These are phyloP conservation scores for Symphodus melops DNA, from an alignment of 2,113 vertebrate genomes.

Conservation along the genomic window DNA sequence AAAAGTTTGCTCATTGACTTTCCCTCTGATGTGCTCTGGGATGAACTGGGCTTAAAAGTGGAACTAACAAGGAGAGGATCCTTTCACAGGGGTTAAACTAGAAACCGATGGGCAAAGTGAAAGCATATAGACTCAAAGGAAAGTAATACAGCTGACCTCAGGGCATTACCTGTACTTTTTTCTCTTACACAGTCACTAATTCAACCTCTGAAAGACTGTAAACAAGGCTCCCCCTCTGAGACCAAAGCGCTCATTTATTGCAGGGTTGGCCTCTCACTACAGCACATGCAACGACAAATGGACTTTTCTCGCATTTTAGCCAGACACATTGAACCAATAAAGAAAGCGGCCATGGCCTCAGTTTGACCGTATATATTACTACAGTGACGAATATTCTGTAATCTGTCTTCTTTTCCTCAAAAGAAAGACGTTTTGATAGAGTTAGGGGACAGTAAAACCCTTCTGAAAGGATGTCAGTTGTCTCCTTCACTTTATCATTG, in stretches of 20 bases:
- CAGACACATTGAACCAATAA: conserved; percentile 43
- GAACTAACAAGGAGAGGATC: conserved; percentile 64
- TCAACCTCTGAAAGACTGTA: conserved; percentile 29
- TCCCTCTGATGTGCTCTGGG: conserved; percentile 50
- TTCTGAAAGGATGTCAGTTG: conserved; percentile 45
- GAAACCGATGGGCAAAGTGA: conserved; percentile 30
- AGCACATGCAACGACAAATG: conserved; percentile 9
- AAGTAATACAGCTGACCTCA: conserved; percentile 15
- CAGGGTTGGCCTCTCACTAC: conserved; percentile 3
- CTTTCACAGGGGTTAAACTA: conserved; percentile 28
- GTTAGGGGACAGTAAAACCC: conserved; percentile 41
- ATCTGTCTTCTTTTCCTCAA: conserved; percentile 3
- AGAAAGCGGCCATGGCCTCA: not conserved
- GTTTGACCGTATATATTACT: not conserved
- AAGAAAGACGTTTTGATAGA: conserved; percentile 24
- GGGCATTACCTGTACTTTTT: conserved; percentile 8
- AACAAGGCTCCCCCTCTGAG: conserved; percentile 30
- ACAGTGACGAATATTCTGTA: conserved; percentile 17
- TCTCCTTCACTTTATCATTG: conserved; percentile 63
- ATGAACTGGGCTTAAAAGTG: conserved; percentile 26
- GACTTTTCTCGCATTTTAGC: conserved; percentile 24
- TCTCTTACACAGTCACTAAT: conserved; percentile 32
- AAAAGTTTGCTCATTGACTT: conserved; percentile 62
- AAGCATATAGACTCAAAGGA: not conserved
- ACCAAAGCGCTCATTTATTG: conserved; percentile 47